These are phyloP conservation scores for Caenorhabditis remanei DNA, from an alignment of 1,140 invertebrate genomes.

Conservation along the genomic window DNA sequence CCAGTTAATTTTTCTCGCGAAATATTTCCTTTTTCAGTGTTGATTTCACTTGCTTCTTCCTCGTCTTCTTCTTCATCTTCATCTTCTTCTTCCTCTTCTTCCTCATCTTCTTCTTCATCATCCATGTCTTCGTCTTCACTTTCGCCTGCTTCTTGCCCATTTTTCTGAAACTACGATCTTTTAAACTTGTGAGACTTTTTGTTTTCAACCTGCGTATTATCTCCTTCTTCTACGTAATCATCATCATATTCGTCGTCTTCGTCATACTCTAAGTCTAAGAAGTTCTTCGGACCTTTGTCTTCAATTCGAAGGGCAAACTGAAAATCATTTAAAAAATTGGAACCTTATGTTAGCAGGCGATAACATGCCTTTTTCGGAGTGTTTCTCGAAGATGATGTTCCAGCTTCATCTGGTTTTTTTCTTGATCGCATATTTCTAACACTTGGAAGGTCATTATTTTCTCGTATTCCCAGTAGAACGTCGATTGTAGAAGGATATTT, in stretches of 20 bases:
- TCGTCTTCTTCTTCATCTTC: slow-evolving; percentile 65
- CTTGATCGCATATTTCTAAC: slow-evolving; percentile 33
- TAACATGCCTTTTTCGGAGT: slow-evolving; percentile 27
- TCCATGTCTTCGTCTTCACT: slow-evolving; percentile 9
- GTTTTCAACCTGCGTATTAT: background rate
- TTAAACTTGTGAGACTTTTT: background rate
- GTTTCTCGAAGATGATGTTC: background rate
- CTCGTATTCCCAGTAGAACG: slow-evolving; percentile 35
- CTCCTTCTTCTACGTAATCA: slow-evolving; percentile 8
- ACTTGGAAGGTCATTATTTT: slow-evolving; percentile 22
- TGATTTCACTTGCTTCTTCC: slow-evolving; percentile 3
- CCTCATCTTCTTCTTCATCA: slow-evolving; percentile 65
- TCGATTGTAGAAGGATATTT: slow-evolving; percentile 34
- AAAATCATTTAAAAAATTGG: slow-evolving; percentile 23
- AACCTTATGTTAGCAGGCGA: background rate
- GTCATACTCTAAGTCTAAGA: slow-evolving; percentile 38
- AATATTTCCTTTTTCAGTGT: background rate
- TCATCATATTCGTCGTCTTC: slow-evolving; percentile 56
- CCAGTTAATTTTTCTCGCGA: background rate
- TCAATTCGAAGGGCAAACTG: slow-evolving; percentile 1
- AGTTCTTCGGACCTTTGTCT: slow-evolving; percentile 33
- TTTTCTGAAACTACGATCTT: background rate
- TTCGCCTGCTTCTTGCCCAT: background rate
- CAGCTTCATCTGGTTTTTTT: slow-evolving; percentile 38
- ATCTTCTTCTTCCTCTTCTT: slow-evolving; percentile 65